Evolutionary conservation across 2,797 vertebrate species (phyloP).

Genomic region (Bradypodion ventrale): DNA sequence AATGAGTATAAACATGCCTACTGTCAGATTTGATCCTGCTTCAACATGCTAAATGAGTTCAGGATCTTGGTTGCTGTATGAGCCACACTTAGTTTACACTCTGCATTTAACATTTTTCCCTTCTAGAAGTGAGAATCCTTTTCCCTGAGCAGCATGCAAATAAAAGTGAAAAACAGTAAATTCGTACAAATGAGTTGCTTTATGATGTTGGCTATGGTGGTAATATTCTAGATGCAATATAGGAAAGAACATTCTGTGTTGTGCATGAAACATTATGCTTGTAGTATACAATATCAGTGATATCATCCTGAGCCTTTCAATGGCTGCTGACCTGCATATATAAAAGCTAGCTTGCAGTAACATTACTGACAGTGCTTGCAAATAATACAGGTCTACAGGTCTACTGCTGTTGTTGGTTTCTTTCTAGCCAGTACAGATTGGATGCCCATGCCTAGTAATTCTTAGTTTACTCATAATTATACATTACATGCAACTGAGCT

Average conservation of each 20-base stretch:
- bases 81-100: too few species aligned
- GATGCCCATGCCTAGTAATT: background rate
- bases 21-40: too few species aligned
- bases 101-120: too few species aligned
- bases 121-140: background rate
- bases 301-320: background rate
- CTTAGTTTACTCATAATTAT: background rate
- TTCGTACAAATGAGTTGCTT: background rate
- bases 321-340: background rate
- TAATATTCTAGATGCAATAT: background rate
- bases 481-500: background rate
- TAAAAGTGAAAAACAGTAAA: conserved; percentile 19
- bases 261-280: background rate
- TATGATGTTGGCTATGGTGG: background rate
- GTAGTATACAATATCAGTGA: background rate
- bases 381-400: background rate
- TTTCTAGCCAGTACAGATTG: background rate
- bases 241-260: background rate
- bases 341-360: background rate
- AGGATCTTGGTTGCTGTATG: too few species aligned
- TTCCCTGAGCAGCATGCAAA: conserved; percentile 6
- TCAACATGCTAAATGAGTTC: too few species aligned
- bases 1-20: too few species aligned
- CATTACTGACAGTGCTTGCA: background rate
- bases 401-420: too few species aligned